A percentile compares a stretch with the other conserved stretches of the same genome.
These are phyloP conservation scores for Tadarida brasiliensis DNA, from an alignment of 2,797 vertebrate species.

Conservation along the genomic window DNA sequence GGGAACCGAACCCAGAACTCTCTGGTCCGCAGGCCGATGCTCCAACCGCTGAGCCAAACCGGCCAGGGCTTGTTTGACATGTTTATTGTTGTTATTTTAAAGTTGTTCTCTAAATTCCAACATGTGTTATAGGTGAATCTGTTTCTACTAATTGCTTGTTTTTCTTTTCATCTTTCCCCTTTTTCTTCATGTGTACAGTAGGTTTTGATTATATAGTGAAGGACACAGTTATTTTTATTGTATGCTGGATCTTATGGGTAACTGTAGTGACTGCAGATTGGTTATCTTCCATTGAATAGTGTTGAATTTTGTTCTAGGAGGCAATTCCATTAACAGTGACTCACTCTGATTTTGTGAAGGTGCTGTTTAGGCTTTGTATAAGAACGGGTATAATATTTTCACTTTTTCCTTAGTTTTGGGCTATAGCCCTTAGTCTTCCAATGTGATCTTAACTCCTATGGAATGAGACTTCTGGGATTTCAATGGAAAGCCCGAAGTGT, in stretches of 20 bases:
- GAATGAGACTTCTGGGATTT: background rate
- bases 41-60: too few species aligned
- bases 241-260: background rate
- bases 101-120: background rate
- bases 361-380: background rate
- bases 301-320: too few species aligned
- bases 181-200: background rate
- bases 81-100: background rate
- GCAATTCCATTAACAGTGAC: too few species aligned
- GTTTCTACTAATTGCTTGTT: background rate
- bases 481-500: background rate
- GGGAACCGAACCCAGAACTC: too few species aligned
- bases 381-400: background rate
- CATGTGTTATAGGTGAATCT: background rate
- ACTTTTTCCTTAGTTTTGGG: constrained; percentile 7
- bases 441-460: background rate
- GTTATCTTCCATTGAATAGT: background rate
- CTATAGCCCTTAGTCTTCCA: background rate
- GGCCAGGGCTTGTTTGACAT: background rate
- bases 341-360: background rate
- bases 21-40: too few species aligned
- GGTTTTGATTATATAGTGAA: background rate
- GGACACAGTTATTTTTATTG: background rate
- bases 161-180: background rate
- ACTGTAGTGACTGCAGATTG: background rate